Base-by-base conservation (phyloP, 2,113 vertebrate genomes). In the Tachysurus vachellii region DNA sequence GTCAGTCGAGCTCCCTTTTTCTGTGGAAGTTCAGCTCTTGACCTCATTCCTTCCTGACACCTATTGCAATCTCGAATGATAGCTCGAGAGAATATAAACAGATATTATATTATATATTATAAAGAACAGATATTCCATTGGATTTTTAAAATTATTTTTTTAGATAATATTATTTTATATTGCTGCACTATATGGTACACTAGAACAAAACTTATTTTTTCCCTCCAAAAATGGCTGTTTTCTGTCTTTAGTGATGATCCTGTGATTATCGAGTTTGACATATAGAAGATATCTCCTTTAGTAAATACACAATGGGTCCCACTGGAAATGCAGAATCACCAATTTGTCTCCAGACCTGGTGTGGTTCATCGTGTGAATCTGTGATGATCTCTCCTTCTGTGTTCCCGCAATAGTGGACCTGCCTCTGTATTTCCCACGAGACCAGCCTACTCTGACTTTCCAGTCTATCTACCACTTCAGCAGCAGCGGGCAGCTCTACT, bases 401-500 rank as follows among this genome's bases (percentile, higher is more conserved):
- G 86, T 75, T 91, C n/a, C 84, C 13, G 76, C 92, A 91, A 76
- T 90, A 99, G 98, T 99, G 93, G 98, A 99, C 92, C 94, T 99
- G 64, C 98, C 98, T 1, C 93, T 99, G 23, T 99, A 99, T 92
- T 99, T 99, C 70, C 98, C 98, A 87, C 95, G 98, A 87, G 98
- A 99, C 92, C 98, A 99, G 89, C 98, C 98, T 42, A 98, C 97
- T 42, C 95, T 99, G 88, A 99, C 97, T 0, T 99, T 99, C 94
- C 98, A 99, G 91, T 99, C 98, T 0, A 96, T 99, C 89, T 99
- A 99, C 92, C 98, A 99, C 95, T 99, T 99, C 92, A 99, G 97
- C 89, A 99, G 93, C 94, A 99, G 98, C 54, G 98, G 98, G 54
- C 98, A 99, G 91, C 96, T 99, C 57, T 99, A 99, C 91, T 99